Base-by-base conservation (phyloP, 2,888 invertebrate species). In the Ctena decussata region DNA sequence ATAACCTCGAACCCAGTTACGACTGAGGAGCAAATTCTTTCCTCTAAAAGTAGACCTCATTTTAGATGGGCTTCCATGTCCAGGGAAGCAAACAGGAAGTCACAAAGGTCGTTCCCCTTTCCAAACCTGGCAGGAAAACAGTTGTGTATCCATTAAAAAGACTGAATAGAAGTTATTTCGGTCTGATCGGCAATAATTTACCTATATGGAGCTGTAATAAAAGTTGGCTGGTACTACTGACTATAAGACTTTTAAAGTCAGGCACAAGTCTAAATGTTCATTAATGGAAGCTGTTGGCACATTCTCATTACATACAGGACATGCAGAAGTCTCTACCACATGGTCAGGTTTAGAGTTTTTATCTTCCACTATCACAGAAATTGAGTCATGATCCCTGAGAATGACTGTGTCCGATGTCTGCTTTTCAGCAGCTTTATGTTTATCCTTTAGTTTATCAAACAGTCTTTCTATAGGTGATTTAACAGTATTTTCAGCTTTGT, bases 241-340 rank as follows among this genome's bases (percentile, higher is more conserved):
- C n/a, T 24, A 72, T 72, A 87, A 69, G 21, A 75, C 78, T 70
- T 80, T 77, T 60, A 84, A 74, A 41, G 84, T 84, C 27, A 93
- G 82, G 84, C 94, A 94, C 35, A 76, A 39, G 80, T 94, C 94
- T 77, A 94, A 89, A 89, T 94, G 94, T 24, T 86, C 83, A 89
- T 94, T 94, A 5, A 94, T 93, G 37, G 84, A 65, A 21, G 85
- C 60, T 21, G 77, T 57, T 30, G 86, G 74, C 12, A 94, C 91
- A 46, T 46, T 21, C 27, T 84, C 84, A 53, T 77, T 83, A 89
- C 94, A 94, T 8, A 93, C 91, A 27, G 94, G 94, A 84, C 94
- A 94, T 35, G 8, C n/a, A 37, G 75, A 75, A 11, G 57, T 0
- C 0, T 39, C 39, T 39, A 5, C 15, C 32, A 24, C 35, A n/a